These are phyloP conservation scores for Euwallacea fornicatus DNA, from an alignment of 1,140 invertebrate species.

Conservation along the genomic window DNA sequence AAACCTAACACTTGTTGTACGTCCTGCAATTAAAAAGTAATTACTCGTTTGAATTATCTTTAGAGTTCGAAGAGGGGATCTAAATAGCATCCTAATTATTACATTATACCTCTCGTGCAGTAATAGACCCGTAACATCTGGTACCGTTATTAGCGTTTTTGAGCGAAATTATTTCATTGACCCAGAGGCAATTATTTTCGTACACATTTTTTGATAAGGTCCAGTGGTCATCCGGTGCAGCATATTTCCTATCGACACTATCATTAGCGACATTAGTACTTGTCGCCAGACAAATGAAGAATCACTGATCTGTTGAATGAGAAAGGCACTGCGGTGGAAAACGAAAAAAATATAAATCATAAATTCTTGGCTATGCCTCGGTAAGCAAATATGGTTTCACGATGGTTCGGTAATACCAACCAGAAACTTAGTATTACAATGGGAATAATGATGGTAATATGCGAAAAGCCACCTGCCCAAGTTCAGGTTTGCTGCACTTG, in stretches of 20 bases:
- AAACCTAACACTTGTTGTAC: no score
- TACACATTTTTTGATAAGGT: constrained; percentile 1
- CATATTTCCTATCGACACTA: neutral
- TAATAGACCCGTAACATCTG: no score
- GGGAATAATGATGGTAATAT: no score
- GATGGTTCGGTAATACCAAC: no score
- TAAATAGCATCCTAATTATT: no score
- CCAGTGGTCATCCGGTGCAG: constrained; percentile 2
- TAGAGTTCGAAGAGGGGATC: no score
- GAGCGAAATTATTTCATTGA: constrained; percentile 1
- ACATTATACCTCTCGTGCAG: no score
- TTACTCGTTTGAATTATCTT: no score
- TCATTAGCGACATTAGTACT: neutral
- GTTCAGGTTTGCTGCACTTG: neutral
- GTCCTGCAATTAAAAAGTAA: no score
- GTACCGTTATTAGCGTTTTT: no score
- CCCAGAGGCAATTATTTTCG: neutral
- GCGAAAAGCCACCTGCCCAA: neutral
- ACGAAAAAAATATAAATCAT: neutral
- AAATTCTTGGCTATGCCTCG: constrained; percentile 7
- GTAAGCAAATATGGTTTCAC: constrained; percentile 1
- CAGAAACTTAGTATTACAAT: no score
- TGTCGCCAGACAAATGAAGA: constrained; percentile 4
- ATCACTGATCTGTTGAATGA: neutral
- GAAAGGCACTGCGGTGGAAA: constrained; percentile 4